Percentiles rank a stretch among this genome's conserved stretches.
Conservation (phyloP, 2,113 vertebrate species). For the Scartelaos histophorus region DNA sequence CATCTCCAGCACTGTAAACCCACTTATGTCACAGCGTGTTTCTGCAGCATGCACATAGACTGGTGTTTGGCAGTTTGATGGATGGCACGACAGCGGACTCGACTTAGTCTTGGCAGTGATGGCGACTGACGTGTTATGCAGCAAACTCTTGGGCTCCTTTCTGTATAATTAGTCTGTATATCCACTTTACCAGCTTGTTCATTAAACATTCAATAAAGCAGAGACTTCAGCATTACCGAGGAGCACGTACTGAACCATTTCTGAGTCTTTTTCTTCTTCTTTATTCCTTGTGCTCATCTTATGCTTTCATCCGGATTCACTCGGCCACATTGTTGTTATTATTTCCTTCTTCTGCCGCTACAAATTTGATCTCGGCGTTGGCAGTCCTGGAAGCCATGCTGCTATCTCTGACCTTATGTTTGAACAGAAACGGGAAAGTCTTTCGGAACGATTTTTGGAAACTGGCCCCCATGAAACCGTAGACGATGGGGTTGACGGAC, state of each 20-base stretch:
- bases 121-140: constrained; percentile 16
- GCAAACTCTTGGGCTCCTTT: constrained; percentile 17
- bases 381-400: constrained; percentile 78
- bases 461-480: constrained; percentile 83
- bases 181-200: constrained; percentile 2
- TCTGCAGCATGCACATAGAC: background rate
- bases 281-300: too few species aligned
- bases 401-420: constrained; percentile 79
- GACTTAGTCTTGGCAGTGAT: constrained; percentile 21
- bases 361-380: constrained; percentile 85
- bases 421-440: constrained; percentile 83
- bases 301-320: constrained; percentile 33
- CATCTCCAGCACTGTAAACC: background rate
- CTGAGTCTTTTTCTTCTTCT: too few species aligned
- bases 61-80: constrained; percentile 10
- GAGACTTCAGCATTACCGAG: background rate
- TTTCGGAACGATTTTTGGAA: constrained; percentile 85
- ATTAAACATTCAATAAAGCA: constrained; percentile 28
- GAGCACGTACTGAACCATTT: background rate
- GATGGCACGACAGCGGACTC: background rate
- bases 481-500: constrained; percentile 82
- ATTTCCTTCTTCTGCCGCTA: constrained; percentile 76
- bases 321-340: constrained; percentile 67
- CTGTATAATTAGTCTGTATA: constrained; percentile 12
- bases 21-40: background rate